phyloP scores from a whole-genome alignment of 2,888 invertebrate species.

The Calliphora vomitoria region DNA sequence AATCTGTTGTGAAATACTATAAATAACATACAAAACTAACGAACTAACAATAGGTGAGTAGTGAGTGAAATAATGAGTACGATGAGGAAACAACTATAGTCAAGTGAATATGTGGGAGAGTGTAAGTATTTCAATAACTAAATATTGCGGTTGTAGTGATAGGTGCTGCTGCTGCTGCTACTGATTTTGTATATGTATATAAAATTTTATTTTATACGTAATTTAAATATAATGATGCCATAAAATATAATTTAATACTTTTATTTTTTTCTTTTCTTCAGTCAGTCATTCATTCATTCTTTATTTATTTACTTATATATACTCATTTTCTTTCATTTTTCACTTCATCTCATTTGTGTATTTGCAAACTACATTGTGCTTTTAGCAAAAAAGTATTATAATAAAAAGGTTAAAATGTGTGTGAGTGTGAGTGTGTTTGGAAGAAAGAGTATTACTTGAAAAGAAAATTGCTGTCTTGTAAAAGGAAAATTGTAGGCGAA shows the following conservation, averaged over 20 bases:
- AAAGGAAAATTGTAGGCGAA: not conserved
- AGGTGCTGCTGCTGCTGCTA: not conserved
- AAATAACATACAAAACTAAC: not conserved
- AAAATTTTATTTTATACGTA: slow-evolving; percentile 51
- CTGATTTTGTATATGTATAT: not conserved
- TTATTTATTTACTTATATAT: slow-evolving; percentile 19
- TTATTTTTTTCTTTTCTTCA: not conserved
- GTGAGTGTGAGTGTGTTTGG: not conserved
- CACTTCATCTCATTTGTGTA: slow-evolving; percentile 8
- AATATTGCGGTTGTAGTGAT: slow-evolving; percentile 40
- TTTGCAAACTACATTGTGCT: slow-evolving; percentile 32
- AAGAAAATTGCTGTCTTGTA: not conserved
- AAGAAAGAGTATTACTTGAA: not conserved
- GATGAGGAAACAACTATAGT: not conserved
- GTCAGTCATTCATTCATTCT: slow-evolving; percentile 17
- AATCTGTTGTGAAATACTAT: not conserved
- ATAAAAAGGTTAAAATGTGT: slow-evolving; percentile 4
- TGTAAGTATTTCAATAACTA: slow-evolving; percentile 20
- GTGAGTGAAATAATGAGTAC: slow-evolving; percentile 3
- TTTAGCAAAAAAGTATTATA: not conserved
- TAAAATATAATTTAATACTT: slow-evolving; percentile 61
- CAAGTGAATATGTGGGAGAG: slow-evolving; percentile 5
- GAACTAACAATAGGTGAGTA: slow-evolving; percentile 1
- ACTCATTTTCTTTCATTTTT: not conserved
- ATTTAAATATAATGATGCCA: slow-evolving; percentile 66